Evolutionary conservation across 2,888 invertebrate species (phyloP).

Genomic region (Patella pellucida): DNA sequence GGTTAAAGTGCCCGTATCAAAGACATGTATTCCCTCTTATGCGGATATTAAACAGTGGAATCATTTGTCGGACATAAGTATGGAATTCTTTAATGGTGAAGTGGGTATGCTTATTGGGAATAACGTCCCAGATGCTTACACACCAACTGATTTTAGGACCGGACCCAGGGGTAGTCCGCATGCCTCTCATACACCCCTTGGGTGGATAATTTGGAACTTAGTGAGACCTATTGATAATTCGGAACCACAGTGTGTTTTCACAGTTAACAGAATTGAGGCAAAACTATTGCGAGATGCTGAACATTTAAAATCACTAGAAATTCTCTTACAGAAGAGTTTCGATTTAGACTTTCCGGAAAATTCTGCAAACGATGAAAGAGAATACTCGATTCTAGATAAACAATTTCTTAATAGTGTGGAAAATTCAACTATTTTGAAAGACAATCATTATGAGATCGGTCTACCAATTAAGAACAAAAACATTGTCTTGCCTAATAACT

Average conservation of each 20-base stretch:
- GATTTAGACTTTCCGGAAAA: constrained; percentile 9
- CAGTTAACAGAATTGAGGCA: background rate
- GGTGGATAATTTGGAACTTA: constrained; percentile 19
- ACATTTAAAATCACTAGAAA: constrained; percentile 1
- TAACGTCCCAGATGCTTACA: constrained; percentile 19
- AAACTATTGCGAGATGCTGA: background rate
- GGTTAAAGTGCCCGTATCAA: constrained; percentile 14
- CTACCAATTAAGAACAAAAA: background rate
- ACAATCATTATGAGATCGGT: background rate
- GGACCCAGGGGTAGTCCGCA: constrained; percentile 20
- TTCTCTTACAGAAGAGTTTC: background rate
- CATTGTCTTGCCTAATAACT: background rate
- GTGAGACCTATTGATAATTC: too few relatives aligned
- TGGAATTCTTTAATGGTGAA: constrained; percentile 11
- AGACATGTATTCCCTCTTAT: constrained; percentile 11
- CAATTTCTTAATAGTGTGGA: background rate
- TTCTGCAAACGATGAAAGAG: background rate
- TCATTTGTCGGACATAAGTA: constrained; percentile 10
- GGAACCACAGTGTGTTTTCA: too few relatives aligned
- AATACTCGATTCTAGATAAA: background rate
- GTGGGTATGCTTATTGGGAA: constrained; percentile 22
- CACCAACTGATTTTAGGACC: constrained; percentile 12
- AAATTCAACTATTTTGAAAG: background rate
- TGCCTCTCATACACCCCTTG: constrained; percentile 19
- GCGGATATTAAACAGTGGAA: constrained; percentile 19